Conservation (phyloP, 2,797 vertebrate species). For the Amblyopsis hoosieri region DNA sequence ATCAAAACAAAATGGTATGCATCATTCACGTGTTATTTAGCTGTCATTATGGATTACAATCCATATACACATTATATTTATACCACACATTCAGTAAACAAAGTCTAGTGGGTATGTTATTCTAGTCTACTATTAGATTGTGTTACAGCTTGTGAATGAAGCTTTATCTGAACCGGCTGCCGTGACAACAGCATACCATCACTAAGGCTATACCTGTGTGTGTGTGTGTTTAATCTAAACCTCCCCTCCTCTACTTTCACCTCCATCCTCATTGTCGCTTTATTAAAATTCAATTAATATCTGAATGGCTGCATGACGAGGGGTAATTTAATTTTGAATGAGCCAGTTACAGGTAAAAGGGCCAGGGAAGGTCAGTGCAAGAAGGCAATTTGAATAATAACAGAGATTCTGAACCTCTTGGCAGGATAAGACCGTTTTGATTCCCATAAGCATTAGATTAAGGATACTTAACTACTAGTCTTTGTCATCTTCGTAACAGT, state of each 20-base stretch:
- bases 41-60: no score
- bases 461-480: conserved; percentile 32
- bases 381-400: conserved; percentile 70
- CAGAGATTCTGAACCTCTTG: conserved; percentile 58
- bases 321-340: conserved; percentile 72
- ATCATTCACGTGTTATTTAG: no score
- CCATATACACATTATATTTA: no score
- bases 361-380: conserved; percentile 57
- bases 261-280: conserved; percentile 54
- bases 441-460: conserved; percentile 26
- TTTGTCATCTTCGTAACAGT: not conserved
- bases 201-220: not conserved
- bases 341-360: conserved; percentile 68
- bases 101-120: no score
- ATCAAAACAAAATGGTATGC: no score
- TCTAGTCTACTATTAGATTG: no score
- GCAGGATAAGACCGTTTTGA: conserved; percentile 43
- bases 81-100: no score
- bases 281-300: conserved; percentile 75
- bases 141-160: no score
- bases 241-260: conserved; percentile 46
- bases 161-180: not conserved
- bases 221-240: conserved; percentile 30
- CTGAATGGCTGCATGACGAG: conserved; percentile 59
- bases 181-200: not conserved